These are phyloP conservation scores for Bombylius major DNA, from an alignment of 2,888 invertebrate species.

Conservation along the genomic window DNA sequence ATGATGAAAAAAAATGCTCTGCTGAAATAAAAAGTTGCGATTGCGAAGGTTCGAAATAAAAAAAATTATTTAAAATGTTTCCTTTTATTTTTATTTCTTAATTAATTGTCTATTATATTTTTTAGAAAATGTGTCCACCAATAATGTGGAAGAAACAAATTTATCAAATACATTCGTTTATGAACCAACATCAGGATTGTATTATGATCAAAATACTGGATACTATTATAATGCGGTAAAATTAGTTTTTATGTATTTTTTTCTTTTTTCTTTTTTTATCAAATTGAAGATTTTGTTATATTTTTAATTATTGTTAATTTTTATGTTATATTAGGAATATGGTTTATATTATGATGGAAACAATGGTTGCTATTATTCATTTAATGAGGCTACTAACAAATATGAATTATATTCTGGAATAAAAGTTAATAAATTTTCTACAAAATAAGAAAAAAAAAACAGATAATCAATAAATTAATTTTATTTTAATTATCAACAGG, in stretches of 20 bases:
- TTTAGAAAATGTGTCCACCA: too few relatives aligned
- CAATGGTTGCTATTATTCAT: conserved; percentile 70
- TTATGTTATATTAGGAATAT: conserved; percentile 48
- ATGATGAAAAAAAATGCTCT: too few relatives aligned
- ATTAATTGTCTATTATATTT: too few relatives aligned
- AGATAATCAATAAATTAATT: too few relatives aligned
- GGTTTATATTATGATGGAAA: conserved; percentile 82
- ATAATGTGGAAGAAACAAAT: conserved; percentile 52
- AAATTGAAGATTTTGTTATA: not conserved
- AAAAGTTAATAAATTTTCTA: conserved; percentile 27
- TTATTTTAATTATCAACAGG: too few relatives aligned
- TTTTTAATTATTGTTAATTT: not conserved
- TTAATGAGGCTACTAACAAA: conserved; percentile 58
- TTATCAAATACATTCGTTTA: conserved; percentile 70
- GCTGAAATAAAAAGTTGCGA: too few relatives aligned
- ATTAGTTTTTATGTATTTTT: too few relatives aligned
- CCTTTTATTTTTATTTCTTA: too few relatives aligned
- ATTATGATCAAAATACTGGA: conserved; percentile 77
- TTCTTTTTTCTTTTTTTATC: not conserved
- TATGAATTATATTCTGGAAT: conserved; percentile 75
- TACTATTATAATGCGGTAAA: conserved; percentile 83
- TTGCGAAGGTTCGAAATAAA: too few relatives aligned
- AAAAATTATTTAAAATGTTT: too few relatives aligned
- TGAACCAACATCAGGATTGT: conserved; percentile 74
- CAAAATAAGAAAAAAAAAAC: conserved; percentile 10